These are phyloP conservation scores for Cottus gobio DNA, from an alignment of 2,113 vertebrate species.

Conservation along the genomic window DNA sequence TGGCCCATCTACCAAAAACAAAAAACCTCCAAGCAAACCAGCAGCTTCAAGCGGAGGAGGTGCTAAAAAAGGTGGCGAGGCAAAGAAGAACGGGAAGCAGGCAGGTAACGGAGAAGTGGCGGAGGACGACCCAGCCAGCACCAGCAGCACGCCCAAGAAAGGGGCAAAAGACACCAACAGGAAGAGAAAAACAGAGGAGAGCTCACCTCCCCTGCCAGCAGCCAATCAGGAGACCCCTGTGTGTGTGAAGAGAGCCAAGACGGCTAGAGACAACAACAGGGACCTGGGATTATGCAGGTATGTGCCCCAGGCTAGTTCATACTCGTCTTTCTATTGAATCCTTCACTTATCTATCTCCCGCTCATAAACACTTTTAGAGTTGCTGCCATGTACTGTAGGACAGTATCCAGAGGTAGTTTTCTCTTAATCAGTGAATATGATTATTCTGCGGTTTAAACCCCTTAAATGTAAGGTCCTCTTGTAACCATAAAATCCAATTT, in stretches of 20 bases:
- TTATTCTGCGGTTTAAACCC: not conserved
- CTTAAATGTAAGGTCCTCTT: not conserved
- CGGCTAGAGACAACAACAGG: conserved; percentile 90
- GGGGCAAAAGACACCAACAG: conserved; percentile 87
- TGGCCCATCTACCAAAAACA: conserved; percentile 91
- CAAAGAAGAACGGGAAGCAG: conserved; percentile 91
- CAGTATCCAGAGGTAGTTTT: not conserved
- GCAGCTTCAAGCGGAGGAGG: conserved; percentile 57
- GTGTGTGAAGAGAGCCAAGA: conserved; percentile 91
- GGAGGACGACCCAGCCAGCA: conserved; percentile 90
- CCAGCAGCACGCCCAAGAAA: conserved; percentile 91
- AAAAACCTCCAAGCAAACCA: conserved; percentile 89
- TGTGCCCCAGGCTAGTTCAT: conserved; percentile 1
- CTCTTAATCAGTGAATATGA: not conserved
- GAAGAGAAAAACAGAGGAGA: conserved; percentile 93
- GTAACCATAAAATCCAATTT: not conserved
- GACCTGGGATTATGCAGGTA: conserved; percentile 96
- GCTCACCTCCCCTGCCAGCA: conserved; percentile 72
- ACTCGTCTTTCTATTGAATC: conserved; percentile 38
- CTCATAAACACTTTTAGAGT: not conserved
- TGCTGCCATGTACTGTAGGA: not conserved
- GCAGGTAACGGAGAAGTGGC: conserved; percentile 85
- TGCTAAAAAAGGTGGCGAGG: conserved; percentile 87
- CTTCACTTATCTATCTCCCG: not conserved
- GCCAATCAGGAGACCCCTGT: conserved; percentile 88